Evolutionary conservation across 2,888 invertebrate species (phyloP).

Genomic region (Chrysopilus asiliformis): DNA sequence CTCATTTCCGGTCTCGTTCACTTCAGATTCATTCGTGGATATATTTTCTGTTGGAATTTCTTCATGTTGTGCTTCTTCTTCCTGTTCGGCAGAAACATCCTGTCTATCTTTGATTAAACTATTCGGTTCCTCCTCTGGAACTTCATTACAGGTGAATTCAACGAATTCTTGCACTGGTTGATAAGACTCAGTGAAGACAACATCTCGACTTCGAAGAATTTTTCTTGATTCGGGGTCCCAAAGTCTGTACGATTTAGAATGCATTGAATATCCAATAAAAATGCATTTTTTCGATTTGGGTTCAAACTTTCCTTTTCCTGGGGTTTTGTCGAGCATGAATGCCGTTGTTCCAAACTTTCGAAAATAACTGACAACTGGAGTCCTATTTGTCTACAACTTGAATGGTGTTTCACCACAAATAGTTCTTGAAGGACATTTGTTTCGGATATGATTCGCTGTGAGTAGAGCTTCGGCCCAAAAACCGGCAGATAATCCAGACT

Average conservation of each 20-base stretch:
- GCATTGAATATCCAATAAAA: neutral
- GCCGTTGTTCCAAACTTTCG: neutral
- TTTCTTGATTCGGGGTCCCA: too few relatives aligned
- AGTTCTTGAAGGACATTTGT: neutral
- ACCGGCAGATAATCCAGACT: neutral
- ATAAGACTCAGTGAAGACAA: too few relatives aligned
- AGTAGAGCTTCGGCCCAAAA: constrained; percentile 1
- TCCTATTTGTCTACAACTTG: neutral
- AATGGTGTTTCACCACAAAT: neutral
- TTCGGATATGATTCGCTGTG: neutral
- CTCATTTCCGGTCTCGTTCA: neutral
- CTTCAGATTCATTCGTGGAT: too few relatives aligned
- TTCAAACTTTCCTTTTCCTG: constrained; percentile 1
- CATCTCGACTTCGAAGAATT: too few relatives aligned
- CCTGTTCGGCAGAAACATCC: too few relatives aligned
- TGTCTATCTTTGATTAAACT: too few relatives aligned
- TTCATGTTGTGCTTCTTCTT: too few relatives aligned
- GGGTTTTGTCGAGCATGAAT: neutral
- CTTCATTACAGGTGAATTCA: too few relatives aligned
- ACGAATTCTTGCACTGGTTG: too few relatives aligned
- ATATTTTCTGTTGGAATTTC: too few relatives aligned
- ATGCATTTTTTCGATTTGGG: neutral
- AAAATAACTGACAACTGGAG: neutral
- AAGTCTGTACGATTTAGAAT: neutral
- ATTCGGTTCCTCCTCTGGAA: too few relatives aligned